Conservation (phyloP, 2,113 vertebrate species). For the Cyanoliseus patagonus region DNA sequence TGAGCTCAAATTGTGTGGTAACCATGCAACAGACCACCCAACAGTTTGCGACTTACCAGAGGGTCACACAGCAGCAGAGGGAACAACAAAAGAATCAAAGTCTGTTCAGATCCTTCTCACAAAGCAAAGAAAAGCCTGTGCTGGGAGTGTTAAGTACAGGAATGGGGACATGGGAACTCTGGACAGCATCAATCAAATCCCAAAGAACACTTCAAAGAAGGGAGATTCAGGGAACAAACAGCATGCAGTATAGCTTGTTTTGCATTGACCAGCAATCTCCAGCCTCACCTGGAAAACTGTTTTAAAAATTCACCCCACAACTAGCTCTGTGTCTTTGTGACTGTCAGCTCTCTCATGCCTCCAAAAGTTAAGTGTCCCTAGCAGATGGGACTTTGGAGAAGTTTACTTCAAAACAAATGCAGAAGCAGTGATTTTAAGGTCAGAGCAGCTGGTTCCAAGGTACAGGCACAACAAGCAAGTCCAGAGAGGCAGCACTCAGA, state of each 20-base stretch:
- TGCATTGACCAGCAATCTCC: neutral
- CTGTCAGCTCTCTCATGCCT: neutral
- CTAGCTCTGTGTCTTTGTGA: neutral
- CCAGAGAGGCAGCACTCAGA: neutral
- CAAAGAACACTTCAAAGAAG: neutral
- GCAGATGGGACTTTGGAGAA: neutral
- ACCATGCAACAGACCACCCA: constrained; percentile 51
- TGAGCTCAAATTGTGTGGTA: constrained; percentile 14
- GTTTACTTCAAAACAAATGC: neutral
- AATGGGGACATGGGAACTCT: neutral
- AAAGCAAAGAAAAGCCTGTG: neutral
- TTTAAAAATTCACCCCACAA: neutral
- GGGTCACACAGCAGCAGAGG: neutral
- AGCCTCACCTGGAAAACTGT: neutral
- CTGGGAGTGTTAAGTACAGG: neutral
- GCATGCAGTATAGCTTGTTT: neutral
- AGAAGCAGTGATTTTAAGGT: neutral
- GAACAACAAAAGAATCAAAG: neutral
- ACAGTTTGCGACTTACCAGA: neutral
- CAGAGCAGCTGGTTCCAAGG: neutral
- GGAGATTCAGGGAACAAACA: neutral
- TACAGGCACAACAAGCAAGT: neutral
- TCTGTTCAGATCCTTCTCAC: neutral
- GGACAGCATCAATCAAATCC: neutral
- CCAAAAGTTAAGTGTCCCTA: neutral